phyloP scores from a whole-genome alignment of 1,140 invertebrate genomes.

The Hylyphantes graminicola region DNA sequence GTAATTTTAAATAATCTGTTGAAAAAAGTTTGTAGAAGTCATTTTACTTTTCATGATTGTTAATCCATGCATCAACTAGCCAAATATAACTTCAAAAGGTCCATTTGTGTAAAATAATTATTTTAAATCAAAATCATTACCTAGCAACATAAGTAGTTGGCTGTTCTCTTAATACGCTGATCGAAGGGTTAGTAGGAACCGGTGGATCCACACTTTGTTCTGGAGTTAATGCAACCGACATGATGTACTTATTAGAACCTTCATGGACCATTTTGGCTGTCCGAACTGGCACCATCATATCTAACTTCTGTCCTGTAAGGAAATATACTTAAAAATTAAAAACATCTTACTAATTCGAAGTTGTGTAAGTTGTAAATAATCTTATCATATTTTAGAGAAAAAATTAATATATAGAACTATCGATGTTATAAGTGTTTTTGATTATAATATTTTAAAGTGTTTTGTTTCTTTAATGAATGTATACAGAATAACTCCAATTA shows the following conservation, averaged over 20 bases:
- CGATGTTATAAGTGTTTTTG: too few species aligned
- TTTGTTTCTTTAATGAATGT: too few species aligned
- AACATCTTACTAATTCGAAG: background rate
- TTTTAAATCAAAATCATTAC: background rate
- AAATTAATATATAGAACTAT: too few species aligned
- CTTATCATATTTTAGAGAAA: background rate
- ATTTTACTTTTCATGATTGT: too few species aligned
- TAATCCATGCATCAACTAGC: too few species aligned
- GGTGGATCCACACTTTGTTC: conserved; percentile 7
- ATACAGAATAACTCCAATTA: too few species aligned
- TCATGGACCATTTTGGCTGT: conserved; percentile 3
- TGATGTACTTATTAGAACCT: background rate
- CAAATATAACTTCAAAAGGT: too few species aligned
- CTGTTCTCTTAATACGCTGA: conserved; percentile 5
- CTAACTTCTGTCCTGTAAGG: background rate
- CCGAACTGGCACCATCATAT: conserved; percentile 27
- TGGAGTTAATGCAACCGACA: background rate
- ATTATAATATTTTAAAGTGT: too few species aligned
- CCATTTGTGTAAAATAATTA: too few species aligned
- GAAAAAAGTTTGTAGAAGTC: too few species aligned
- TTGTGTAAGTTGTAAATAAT: background rate
- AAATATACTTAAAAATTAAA: background rate
- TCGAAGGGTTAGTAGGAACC: background rate
- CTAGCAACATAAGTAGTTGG: background rate
- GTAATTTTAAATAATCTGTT: too few species aligned